Evolutionary conservation across 2,888 invertebrate genomes (phyloP), one percentile per base, ranked within the genome.

Genomic region (Orthosia incerta): DNA sequence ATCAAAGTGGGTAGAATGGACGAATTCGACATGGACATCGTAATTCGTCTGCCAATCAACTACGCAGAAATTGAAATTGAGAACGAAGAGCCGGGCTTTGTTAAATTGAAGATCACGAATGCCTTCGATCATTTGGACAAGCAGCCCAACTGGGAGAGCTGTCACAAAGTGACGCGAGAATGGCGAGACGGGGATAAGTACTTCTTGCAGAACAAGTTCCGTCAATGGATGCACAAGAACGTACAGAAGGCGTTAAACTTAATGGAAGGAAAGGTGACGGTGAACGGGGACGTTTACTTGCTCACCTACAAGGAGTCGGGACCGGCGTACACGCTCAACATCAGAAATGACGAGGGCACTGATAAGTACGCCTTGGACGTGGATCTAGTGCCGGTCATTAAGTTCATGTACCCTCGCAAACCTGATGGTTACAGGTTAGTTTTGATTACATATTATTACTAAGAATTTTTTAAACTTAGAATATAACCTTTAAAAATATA

Each of bases 1-100:
- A 94, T 97, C 46, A 97, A 97, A 89, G 95, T 97, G 0, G 95
- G 96, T 4, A 94, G 95, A 71, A 96, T 97, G 23, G 96, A 97
- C 77, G 97, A 97, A 85, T 97, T 96, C 82, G 97, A 97, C 86
- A 93, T 97, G 88, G 97, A 97, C 90, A 91, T 97, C 9, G 93
- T 97, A 4, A 94, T 97, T 61, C 92, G 94, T 1, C 87, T 97
- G 20, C 97, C 97, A 0, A 91, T 97, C 46, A 91, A 90, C 85
- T 93, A 95, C 74, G 91, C 92, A 11, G 91, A 94, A 74, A 95
- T 97, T 59, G 91, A 91, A 16, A 88, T 95, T 18, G 93, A 95
- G 68, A 91, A 92, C 55, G 94, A 95, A 46, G 86, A 89, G 59
- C 95, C 96, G 0, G 97, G 97, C 23, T 97, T 95, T 83, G 95